phyloP scores from a whole-genome alignment of 1,140 invertebrate species.

The Agrypnia vestita region DNA sequence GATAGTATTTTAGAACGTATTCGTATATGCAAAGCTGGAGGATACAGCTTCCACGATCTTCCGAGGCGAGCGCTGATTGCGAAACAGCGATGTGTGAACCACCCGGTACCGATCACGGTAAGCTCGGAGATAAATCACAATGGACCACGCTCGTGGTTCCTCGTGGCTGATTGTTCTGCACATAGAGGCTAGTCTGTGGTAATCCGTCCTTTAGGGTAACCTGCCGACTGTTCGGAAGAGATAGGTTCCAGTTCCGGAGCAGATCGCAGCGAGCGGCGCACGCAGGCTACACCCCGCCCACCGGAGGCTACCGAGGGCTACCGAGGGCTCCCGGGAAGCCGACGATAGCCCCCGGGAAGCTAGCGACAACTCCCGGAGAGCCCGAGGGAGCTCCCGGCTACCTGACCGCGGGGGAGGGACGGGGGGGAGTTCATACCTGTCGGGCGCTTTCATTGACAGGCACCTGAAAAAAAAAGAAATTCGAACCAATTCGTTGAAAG shows the following conservation, averaged over 20 bases:
- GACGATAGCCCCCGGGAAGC: constrained; percentile 23
- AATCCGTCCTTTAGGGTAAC: constrained; percentile 36
- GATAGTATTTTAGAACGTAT: too few relatives aligned
- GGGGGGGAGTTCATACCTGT: constrained; percentile 75
- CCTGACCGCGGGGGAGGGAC: constrained; percentile 63
- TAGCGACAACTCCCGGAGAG: not conserved
- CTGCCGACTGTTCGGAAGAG: constrained; percentile 39
- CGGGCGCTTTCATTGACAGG: constrained; percentile 81
- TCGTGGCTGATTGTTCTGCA: constrained; percentile 13
- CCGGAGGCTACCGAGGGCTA: not conserved
- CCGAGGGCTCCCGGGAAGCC: constrained; percentile 17
- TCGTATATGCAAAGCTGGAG: too few relatives aligned
- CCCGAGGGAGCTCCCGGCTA: constrained; percentile 15
- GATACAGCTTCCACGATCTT: not conserved
- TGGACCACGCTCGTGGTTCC: constrained; percentile 6
- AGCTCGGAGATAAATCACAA: not conserved
- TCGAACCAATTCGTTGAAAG: constrained; percentile 72
- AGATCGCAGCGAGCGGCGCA: constrained; percentile 41
- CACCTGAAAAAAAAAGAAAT: constrained; percentile 79
- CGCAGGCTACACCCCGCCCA: constrained; percentile 38
- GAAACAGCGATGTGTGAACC: not conserved
- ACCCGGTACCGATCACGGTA: not conserved
- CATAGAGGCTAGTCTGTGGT: constrained; percentile 28
- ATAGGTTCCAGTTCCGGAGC: constrained; percentile 32
- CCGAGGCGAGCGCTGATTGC: too few relatives aligned